These are phyloP conservation scores for Columba janthina DNA, from an alignment of 2,113 vertebrate genomes.

Conservation along the genomic window DNA sequence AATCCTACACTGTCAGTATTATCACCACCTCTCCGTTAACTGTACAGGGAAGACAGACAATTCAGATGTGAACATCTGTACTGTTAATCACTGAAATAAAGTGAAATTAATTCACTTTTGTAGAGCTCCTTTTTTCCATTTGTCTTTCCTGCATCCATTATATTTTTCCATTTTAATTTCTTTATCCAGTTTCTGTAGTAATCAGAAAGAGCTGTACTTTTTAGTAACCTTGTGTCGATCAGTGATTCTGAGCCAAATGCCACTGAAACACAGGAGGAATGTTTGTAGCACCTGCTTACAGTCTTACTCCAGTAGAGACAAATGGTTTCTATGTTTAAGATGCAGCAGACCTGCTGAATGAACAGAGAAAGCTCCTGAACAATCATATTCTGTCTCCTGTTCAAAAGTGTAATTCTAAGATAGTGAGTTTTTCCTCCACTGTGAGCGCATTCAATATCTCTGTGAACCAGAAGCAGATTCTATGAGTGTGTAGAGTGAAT, in stretches of 20 bases:
- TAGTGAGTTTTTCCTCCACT: neutral
- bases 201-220: neutral
- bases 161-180: neutral
- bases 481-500: neutral
- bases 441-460: neutral
- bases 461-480: neutral
- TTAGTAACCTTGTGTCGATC: neutral
- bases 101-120: neutral
- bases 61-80: neutral
- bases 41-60: neutral
- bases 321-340: neutral
- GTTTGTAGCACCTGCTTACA: neutral
- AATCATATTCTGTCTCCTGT: neutral
- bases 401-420: neutral
- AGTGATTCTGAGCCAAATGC: neutral
- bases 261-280: neutral
- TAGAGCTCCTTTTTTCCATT: neutral
- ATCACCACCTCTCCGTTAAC: neutral
- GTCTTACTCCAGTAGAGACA: neutral
- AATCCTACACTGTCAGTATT: neutral
- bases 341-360: neutral
- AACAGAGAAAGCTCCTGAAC: neutral
- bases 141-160: neutral
- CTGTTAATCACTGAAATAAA: neutral
- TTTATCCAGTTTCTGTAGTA: neutral